Percentiles rank a stretch among this genome's conserved stretches.
Evolutionary conservation across 2,888 invertebrate genomes (phyloP).

Genomic region (Laspeyria flexula): DNA sequence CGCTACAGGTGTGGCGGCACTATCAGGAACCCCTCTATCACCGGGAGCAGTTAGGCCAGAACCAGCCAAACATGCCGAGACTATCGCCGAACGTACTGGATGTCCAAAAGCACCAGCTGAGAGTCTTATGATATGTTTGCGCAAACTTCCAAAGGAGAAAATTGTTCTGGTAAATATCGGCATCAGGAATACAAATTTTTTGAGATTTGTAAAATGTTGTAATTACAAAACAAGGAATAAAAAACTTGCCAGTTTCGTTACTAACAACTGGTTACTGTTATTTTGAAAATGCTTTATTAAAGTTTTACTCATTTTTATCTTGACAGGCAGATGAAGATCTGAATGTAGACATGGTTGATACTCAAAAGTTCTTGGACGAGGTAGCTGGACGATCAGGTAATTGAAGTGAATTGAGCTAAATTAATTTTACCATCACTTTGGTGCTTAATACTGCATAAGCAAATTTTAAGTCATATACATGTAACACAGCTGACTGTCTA

Average conservation of each 20-base stretch:
- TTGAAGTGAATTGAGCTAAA: background rate
- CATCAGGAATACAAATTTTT: too few species aligned
- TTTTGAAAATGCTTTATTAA: too few species aligned
- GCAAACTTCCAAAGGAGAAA: slow-evolving; percentile 77
- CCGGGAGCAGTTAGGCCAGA: slow-evolving; percentile 89
- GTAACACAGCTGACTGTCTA: too few species aligned
- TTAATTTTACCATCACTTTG: too few species aligned
- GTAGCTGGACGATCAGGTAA: slow-evolving; percentile 84
- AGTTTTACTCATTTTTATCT: background rate
- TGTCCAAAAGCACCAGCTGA: slow-evolving; percentile 87
- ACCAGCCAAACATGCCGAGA: slow-evolving; percentile 86
- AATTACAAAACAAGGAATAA: too few species aligned
- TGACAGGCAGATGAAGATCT: slow-evolving; percentile 87
- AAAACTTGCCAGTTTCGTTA: too few species aligned
- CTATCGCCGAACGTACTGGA: slow-evolving; percentile 87
- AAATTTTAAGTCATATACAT: too few species aligned
- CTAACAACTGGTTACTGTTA: too few species aligned
- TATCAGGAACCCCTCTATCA: slow-evolving; percentile 91
- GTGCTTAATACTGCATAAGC: too few species aligned
- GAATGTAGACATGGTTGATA: slow-evolving; percentile 83
- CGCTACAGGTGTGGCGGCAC: slow-evolving; percentile 88
- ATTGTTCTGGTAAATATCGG: slow-evolving; percentile 67
- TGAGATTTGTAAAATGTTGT: too few species aligned
- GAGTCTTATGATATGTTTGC: slow-evolving; percentile 89
- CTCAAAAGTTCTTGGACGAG: slow-evolving; percentile 87